Evolutionary conservation across 2,888 invertebrate species (phyloP).

Genomic region (Petrolisthes manimaculis): DNA sequence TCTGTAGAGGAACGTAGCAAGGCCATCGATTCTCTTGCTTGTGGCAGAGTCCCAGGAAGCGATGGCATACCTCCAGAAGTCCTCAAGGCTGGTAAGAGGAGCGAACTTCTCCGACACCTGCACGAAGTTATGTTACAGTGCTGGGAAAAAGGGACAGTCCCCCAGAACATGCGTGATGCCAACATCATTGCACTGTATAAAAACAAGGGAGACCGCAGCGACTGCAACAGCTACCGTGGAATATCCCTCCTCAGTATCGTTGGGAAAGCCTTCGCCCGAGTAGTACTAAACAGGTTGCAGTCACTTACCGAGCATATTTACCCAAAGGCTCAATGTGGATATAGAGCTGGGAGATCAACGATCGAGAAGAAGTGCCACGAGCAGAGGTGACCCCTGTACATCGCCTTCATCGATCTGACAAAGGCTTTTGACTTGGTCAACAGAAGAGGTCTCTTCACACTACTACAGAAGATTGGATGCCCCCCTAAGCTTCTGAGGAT

Average conservation of each 20-base stretch:
- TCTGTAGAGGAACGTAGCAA: slow-evolving; percentile 20
- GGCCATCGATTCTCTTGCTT: slow-evolving; percentile 16
- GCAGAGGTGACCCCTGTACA: neutral
- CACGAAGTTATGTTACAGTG: neutral
- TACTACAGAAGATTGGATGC: neutral
- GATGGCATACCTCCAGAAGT: slow-evolving; percentile 36
- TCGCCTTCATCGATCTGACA: slow-evolving; percentile 28
- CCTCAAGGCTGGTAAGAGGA: neutral
- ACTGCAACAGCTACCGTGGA: too few species aligned
- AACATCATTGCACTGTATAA: slow-evolving; percentile 6
- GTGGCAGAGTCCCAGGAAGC: slow-evolving; percentile 28
- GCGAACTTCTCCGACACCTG: neutral
- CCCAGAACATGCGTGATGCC: slow-evolving; percentile 11
- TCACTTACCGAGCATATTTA: neutral
- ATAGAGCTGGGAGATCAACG: neutral
- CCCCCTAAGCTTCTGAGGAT: neutral
- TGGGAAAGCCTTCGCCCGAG: slow-evolving; percentile 26
- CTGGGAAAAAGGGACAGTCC: slow-evolving; percentile 16
- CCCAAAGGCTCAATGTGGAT: slow-evolving; percentile 26
- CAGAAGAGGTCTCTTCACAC: neutral
- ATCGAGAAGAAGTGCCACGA: neutral
- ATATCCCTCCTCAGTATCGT: slow-evolving; percentile 32
- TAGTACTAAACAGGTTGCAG: slow-evolving; percentile 3
- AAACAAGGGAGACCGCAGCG: slow-evolving; percentile 10
- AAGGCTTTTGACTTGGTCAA: slow-evolving; percentile 23